Base-by-base conservation (phyloP, 1,140 invertebrate species). In the Brachionus calyciflorus region DNA sequence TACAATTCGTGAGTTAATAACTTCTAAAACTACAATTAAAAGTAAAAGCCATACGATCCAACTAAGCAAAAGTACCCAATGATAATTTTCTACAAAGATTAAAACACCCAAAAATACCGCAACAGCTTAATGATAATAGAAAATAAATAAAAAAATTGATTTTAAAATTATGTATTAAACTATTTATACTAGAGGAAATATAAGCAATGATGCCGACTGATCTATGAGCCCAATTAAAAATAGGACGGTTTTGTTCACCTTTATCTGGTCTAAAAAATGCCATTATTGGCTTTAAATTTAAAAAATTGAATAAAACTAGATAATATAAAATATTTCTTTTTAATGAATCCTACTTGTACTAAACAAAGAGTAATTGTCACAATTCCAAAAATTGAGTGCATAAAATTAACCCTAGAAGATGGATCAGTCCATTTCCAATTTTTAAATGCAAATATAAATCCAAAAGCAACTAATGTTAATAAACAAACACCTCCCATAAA, bases 191-290 rank as follows among this genome's bases (percentile, higher is more conserved):
- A 44, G 60, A 65, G 21, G 9, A 24, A 30, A 41, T n/a, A 21
- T 65, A 65, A 7, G 40, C 17, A 1, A 24, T 24, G 2, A 65
- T 14, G 10, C 60, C 60, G 12, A 65, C 60, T 14, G 26, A 41
- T 24, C 60, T 19, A 26, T 65, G 60, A 26, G 60, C 37, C 60
- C 37, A 65, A 24, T 65, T 65, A n/a, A 65, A 65, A 5, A 65
- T 12, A 44, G 60, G 60, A 26, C 60, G 40, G 28, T 41, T 65
- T 10, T 21, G 24, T 4, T 19, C 40, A 1, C 3, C 10, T 65
- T 65, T 65, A 65, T 65, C 60, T 24, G 60, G 60, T 41, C 60
- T 65, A 65, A 65, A 65, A 65, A 65, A 24, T 9, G 60, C 60
- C 40, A 65, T 65, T 17, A 44, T 37, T 19, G 60, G 60, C 60